Conservation (phyloP, 2,888 invertebrate species). For the Scaeva pyrastri region DNA sequence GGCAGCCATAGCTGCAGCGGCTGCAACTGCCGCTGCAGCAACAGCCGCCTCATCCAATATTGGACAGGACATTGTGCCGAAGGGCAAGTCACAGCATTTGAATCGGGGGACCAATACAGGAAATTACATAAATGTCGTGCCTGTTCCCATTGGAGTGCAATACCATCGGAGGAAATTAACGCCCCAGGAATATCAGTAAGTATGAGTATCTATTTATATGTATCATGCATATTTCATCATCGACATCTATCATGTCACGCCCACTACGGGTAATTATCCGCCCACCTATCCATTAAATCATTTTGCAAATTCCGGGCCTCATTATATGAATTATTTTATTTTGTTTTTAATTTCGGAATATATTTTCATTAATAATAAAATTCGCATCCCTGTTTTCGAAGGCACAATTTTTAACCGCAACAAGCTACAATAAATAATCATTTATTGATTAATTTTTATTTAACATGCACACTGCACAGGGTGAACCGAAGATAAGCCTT, state of each 20-base stretch:
- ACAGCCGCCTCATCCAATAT: conserved; percentile 73
- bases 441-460: conserved; percentile 40
- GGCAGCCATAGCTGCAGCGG: conserved; percentile 74
- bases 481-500: conserved; percentile 6
- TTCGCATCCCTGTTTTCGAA: background rate
- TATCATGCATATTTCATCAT: too few species aligned
- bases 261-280: conserved; percentile 3
- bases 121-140: conserved; percentile 83
- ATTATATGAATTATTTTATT: conserved; percentile 32
- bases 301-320: conserved; percentile 21
- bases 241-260: background rate
- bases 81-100: conserved; percentile 78
- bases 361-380: conserved; percentile 62
- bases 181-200: conserved; percentile 83
- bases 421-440: conserved; percentile 65
- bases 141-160: conserved; percentile 82
- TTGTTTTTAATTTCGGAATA: conserved; percentile 43
- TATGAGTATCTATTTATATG: conserved; percentile 34
- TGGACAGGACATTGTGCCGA: conserved; percentile 75
- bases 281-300: conserved; percentile 15
- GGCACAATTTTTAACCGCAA: conserved; percentile 28
- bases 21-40: conserved; percentile 77
- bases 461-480: conserved; percentile 24
- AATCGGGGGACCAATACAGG: conserved; percentile 78
- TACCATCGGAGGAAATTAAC: conserved; percentile 83